A percentile compares a stretch with the other conserved stretches of the same genome.
These are phyloP conservation scores for Lochmaea capreae DNA, from an alignment of 2,888 invertebrate genomes.

Conservation along the genomic window DNA sequence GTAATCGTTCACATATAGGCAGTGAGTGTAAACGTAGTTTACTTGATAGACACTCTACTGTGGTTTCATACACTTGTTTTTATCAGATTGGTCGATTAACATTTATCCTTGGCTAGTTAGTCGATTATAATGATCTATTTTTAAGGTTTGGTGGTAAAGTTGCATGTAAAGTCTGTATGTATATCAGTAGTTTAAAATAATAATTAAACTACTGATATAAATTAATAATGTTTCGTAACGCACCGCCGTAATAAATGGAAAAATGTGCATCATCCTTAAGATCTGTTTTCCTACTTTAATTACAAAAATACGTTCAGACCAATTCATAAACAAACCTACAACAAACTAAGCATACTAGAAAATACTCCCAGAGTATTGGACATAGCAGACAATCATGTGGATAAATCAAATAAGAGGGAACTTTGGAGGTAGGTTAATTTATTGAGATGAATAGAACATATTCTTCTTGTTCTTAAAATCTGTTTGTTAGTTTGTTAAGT, in stretches of 20 bases:
- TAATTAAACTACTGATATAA: background rate
- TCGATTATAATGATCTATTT: slow-evolving; percentile 15
- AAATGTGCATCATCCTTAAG: background rate
- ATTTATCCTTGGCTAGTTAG: slow-evolving; percentile 10
- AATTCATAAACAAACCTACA: too few species aligned
- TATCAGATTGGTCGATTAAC: slow-evolving; percentile 9
- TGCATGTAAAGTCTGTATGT: slow-evolving; percentile 1
- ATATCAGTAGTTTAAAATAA: background rate
- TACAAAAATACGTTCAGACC: too few species aligned
- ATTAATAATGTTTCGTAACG: background rate
- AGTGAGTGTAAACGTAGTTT: background rate
- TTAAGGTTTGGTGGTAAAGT: slow-evolving; percentile 2
- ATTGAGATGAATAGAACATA: too few species aligned
- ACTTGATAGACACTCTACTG: slow-evolving; percentile 37
- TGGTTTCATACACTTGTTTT: slow-evolving; percentile 14
- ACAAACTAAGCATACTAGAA: too few species aligned
- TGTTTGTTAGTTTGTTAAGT: too few species aligned
- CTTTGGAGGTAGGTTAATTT: too few species aligned
- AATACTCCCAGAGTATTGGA: too few species aligned
- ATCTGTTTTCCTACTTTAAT: background rate
- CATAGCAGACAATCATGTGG: too few species aligned
- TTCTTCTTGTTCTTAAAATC: too few species aligned
- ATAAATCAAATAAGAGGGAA: too few species aligned
- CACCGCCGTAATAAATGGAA: background rate
- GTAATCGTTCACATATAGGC: too few species aligned